Conservation (phyloP, 2,797 vertebrate species). For the Phrynocephalus forsythii region DNA sequence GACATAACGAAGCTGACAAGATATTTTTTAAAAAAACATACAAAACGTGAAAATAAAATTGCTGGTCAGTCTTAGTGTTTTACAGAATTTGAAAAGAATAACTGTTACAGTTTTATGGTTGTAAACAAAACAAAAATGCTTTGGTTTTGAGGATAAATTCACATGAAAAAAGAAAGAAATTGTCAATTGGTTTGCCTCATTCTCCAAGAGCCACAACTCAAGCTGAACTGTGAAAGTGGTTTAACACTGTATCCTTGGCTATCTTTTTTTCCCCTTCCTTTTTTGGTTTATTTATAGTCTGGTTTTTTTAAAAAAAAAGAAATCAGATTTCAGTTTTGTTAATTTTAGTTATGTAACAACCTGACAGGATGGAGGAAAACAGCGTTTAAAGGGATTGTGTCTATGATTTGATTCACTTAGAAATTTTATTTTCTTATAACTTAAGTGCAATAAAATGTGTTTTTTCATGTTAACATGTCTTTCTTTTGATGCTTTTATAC, state of each 20-base stretch:
- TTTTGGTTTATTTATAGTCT: slow-evolving; percentile 98
- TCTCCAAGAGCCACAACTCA: slow-evolving; percentile 97
- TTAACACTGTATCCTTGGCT: slow-evolving; percentile 99
- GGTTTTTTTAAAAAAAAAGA: slow-evolving; percentile 73
- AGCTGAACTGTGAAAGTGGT: slow-evolving; percentile 99
- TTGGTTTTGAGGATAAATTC: slow-evolving; percentile 79
- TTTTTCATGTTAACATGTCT: slow-evolving; percentile 86
- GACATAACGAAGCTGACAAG: slow-evolving; percentile 83
- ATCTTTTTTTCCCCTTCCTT: slow-evolving; percentile 85
- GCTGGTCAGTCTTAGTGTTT: slow-evolving; percentile 88
- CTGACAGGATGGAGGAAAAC: slow-evolving; percentile 96
- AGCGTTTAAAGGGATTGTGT: slow-evolving; percentile 99
- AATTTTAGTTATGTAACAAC: slow-evolving; percentile 99
- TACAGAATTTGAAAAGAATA: slow-evolving; percentile 84
- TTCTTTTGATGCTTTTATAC: slow-evolving; percentile 56
- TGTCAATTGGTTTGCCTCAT: slow-evolving; percentile 93
- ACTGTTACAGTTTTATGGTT: slow-evolving; percentile 85
- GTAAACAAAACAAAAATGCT: slow-evolving; percentile 79
- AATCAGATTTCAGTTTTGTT: slow-evolving; percentile 98
- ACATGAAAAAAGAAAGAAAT: slow-evolving; percentile 77
- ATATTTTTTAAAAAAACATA: slow-evolving; percentile 79
- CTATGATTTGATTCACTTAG: slow-evolving; percentile 99
- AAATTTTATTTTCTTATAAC: slow-evolving; percentile 99
- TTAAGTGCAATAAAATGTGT: slow-evolving; percentile 99
- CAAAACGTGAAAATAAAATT: slow-evolving; percentile 80